phyloP scores from a whole-genome alignment of 2,888 invertebrate genomes.

The Lysandra bellargus region DNA sequence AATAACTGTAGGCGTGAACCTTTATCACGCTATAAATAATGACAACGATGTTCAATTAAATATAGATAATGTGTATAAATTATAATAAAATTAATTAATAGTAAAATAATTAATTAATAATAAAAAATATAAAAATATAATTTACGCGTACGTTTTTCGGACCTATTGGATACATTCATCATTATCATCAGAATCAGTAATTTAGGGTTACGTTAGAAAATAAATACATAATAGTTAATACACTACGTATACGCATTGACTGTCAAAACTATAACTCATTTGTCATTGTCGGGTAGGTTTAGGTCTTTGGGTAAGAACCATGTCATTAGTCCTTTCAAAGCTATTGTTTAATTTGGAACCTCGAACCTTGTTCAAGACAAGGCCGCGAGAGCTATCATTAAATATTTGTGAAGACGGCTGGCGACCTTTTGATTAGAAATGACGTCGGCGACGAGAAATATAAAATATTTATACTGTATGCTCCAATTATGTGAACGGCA shows the following conservation, averaged over 20 bases:
- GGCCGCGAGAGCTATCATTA: constrained; percentile 4
- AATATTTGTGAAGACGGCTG: constrained; percentile 15
- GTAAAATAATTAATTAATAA: no score
- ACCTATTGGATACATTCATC: no score
- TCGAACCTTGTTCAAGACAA: not conserved
- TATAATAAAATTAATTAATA: no score
- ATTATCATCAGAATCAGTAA: no score
- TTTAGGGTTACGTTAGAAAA: no score
- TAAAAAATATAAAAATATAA: no score
- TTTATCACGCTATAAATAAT: constrained; percentile 6
- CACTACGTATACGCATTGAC: no score
- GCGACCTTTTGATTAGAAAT: not conserved
- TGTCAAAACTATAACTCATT: not conserved
- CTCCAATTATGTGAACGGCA: not conserved
- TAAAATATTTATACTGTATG: not conserved
- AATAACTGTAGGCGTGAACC: constrained; percentile 13
- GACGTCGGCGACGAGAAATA: not conserved
- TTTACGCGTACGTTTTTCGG: no score
- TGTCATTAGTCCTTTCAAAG: not conserved
- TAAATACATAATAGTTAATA: no score
- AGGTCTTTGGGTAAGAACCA: not conserved
- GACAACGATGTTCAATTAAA: not conserved
- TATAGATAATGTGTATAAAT: not conserved
- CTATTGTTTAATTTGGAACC: not conserved
- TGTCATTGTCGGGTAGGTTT: not conserved